Percentiles rank a stretch among this genome's conserved stretches.
These are phyloP conservation scores for Aspidapion aeneum DNA, from an alignment of 2,888 invertebrate species.

Conservation along the genomic window DNA sequence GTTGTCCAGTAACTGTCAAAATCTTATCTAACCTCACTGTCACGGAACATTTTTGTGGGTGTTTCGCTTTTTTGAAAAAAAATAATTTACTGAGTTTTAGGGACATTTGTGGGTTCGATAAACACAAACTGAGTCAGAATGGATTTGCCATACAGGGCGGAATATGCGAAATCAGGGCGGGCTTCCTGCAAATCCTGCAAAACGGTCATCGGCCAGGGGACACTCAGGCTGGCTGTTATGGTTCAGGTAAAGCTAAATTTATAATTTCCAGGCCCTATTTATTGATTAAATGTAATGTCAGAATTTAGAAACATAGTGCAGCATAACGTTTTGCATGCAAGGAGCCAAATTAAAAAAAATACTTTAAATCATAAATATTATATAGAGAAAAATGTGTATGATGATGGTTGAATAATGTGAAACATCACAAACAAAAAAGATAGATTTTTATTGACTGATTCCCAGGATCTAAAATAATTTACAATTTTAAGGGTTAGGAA, in stretches of 20 bases:
- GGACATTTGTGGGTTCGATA: neutral
- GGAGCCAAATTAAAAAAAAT: too few species aligned
- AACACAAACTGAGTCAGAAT: constrained; percentile 16
- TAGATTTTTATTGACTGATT: too few species aligned
- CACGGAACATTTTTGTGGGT: too few species aligned
- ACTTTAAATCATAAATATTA: too few species aligned
- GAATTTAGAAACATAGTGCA: neutral
- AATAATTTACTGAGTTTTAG: neutral
- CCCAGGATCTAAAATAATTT: too few species aligned
- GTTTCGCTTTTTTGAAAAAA: too few species aligned
- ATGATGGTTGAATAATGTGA: too few species aligned
- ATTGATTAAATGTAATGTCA: neutral
- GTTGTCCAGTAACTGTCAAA: too few species aligned
- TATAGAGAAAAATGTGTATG: too few species aligned
- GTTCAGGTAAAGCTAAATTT: constrained; percentile 67
- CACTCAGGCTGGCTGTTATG: constrained; percentile 78
- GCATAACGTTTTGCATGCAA: neutral
- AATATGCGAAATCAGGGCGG: constrained; percentile 87
- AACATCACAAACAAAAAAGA: too few species aligned
- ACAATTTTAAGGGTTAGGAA: too few species aligned
- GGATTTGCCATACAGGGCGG: constrained; percentile 74
- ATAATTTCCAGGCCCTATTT: neutral
- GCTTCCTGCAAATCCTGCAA: constrained; percentile 84
- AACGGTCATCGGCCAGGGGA: constrained; percentile 67
- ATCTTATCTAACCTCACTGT: too few species aligned